Evolutionary conservation across 1,140 invertebrate genomes (phyloP).

Genomic region (Aphelinus certus): DNA sequence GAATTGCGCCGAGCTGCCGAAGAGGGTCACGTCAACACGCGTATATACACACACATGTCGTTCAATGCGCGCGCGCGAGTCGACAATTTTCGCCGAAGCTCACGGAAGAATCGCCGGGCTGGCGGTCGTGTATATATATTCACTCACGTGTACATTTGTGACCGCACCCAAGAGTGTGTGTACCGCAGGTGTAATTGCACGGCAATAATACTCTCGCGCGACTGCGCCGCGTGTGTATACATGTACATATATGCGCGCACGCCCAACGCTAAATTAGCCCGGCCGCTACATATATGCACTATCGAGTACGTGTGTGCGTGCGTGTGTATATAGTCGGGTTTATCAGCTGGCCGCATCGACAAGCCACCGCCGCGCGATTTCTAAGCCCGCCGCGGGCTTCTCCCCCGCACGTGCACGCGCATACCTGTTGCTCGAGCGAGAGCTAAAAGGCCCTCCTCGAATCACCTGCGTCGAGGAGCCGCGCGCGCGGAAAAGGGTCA

Average conservation of each 20-base stretch:
- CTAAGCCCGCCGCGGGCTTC: no score
- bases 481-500: conserved; percentile 54
- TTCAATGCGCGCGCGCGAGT: neutral
- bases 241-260: neutral
- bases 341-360: no score
- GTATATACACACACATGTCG: neutral
- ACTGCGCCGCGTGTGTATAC: conserved; percentile 16
- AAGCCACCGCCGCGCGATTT: no score
- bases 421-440: conserved; percentile 5
- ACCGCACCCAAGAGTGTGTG: neutral
- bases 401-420: neutral
- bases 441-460: conserved; percentile 45
- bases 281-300: no score
- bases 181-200: conserved; percentile 31
- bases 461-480: conserved; percentile 45
- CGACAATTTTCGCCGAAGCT: neutral
- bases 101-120: conserved; percentile 2
- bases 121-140: neutral
- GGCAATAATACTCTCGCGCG: conserved; percentile 8
- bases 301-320: no score
- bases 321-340: no score
- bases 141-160: neutral
- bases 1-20: no score
- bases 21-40: neutral
- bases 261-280: no score